Conservation (phyloP, 2,888 invertebrate genomes). For the Calephelis perditalis region DNA sequence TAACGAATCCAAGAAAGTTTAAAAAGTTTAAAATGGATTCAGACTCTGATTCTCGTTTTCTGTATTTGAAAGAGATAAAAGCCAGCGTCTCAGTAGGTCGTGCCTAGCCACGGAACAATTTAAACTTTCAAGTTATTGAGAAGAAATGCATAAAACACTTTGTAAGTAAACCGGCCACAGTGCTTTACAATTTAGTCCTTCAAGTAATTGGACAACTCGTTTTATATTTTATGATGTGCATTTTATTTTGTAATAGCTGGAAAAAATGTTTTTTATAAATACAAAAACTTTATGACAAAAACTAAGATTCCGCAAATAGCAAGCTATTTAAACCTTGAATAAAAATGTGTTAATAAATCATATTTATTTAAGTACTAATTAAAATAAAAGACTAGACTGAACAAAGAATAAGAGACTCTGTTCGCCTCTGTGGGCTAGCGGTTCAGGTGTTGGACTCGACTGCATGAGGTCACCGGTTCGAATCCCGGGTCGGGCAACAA, state of each 20-base stretch:
- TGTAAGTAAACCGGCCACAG: not conserved
- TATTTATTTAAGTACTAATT: no score
- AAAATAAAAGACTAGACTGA: no score
- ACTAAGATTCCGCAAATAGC: no score
- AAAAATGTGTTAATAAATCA: not conserved
- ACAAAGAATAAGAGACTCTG: no score
- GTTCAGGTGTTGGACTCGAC: no score
- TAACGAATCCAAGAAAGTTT: not conserved
- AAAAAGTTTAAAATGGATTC: conserved; percentile 12
- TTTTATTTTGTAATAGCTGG: no score
- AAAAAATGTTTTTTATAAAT: no score
- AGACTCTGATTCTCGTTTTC: conserved; percentile 6
- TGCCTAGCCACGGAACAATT: conserved; percentile 8
- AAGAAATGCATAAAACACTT: conserved; percentile 15
- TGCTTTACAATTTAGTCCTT: not conserved
- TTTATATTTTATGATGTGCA: not conserved
- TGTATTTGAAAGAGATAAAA: conserved; percentile 13
- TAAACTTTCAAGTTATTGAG: conserved; percentile 13
- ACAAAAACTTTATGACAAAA: no score
- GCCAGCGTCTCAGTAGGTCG: conserved; percentile 8
- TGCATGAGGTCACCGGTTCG: no score
- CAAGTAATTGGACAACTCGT: conserved; percentile 5
- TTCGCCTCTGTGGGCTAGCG: no score
- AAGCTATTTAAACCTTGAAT: no score
- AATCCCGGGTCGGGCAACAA: no score